Evolutionary conservation across 1,140 invertebrate species (phyloP), one percentile per base, ranked within the genome.

Genomic region (Drosophila funebris): DNA sequence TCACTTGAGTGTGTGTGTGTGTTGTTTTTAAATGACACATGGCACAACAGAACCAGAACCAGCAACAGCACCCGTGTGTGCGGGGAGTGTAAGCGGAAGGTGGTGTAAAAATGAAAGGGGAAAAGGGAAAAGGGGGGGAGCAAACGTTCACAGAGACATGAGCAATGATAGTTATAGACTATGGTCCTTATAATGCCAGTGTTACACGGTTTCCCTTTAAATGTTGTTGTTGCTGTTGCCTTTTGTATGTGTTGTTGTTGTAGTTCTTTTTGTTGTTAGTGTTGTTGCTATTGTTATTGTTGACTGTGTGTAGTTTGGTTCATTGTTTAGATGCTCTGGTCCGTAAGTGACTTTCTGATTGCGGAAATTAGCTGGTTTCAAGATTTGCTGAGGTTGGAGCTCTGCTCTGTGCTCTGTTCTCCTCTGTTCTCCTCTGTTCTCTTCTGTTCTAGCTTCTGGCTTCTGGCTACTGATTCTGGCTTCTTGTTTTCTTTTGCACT

Each of bases 321-420:
- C 67, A 69, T 85, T 87, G 83, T 88, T 82, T 87, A 76, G 88
- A 80, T 56, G 78, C 63, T 62, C 66, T 88, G 83, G 78, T 58
- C 72, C 63, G 82, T 69, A 82, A 87, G 83, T 88, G 83, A 76
- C 78, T 87, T 80, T 88, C 78, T 78, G 82, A 88, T 88, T 87
- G 78, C 78, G 82, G 82, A 85, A 85, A 85, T 85, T 85, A 85
- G 82, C 74, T 82, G 62, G 74, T 67, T 68, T 63, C 66, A 57
- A 81, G 77, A 66, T 63, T 70, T 62, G 48, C 71, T 67, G 60
- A 52, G 54, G 50, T 66, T 56, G 50, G 66, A 46, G 24, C 31
- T 53, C 9, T 22, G 9, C n/a, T n/a, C n/a, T n/a, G n/a, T n/a
- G n/a, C n/a, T n/a, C n/a, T n/a, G n/a, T n/a, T n/a, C n/a, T n/a